These are phyloP conservation scores for Mnemiopsis leidyi DNA, from an alignment of 37 sponge, comb jelly and placozoan species.

Conservation along the genomic window DNA sequence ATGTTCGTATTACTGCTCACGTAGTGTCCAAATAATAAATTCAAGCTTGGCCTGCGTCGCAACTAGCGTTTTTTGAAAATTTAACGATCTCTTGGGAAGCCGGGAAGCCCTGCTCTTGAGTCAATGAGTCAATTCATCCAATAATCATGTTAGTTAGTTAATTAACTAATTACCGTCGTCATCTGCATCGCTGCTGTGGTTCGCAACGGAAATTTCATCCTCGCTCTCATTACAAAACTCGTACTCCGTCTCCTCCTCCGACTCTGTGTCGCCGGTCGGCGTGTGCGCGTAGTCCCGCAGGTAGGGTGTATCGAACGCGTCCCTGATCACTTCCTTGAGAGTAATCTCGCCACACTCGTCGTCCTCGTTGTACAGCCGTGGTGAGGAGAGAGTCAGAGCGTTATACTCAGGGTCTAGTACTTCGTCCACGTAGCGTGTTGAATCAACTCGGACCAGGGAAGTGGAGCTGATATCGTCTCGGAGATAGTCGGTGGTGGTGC, in stretches of 20 bases:
- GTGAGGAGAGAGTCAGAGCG: constrained; percentile 34
- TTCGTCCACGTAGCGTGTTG: not conserved
- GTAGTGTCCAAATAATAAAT: not conserved
- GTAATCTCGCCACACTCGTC: constrained; percentile 55
- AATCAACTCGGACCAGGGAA: not conserved
- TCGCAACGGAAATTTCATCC: constrained; percentile 26
- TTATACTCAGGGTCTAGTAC: constrained; percentile 1
- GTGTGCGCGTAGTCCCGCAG: constrained; percentile 25
- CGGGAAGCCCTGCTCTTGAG: constrained; percentile 27
- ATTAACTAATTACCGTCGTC: constrained; percentile 38
- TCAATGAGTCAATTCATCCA: not conserved
- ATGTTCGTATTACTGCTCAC: not conserved
- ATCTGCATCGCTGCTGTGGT: not conserved
- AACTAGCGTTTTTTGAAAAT: not conserved
- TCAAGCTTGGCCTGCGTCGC: not conserved
- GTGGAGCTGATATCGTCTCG: constrained; percentile 37
- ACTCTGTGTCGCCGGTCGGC: constrained; percentile 39
- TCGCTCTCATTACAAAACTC: constrained; percentile 66
- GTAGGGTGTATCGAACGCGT: constrained; percentile 54
- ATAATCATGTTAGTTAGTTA: not conserved
- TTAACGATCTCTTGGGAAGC: not conserved
- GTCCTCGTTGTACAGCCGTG: not conserved
- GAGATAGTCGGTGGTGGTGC: not conserved
- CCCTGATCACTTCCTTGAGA: constrained; percentile 53
- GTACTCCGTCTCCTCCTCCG: constrained; percentile 45